phyloP scores from a whole-genome alignment of 2,888 invertebrate species.

The Xestobium rufovillosum region DNA sequence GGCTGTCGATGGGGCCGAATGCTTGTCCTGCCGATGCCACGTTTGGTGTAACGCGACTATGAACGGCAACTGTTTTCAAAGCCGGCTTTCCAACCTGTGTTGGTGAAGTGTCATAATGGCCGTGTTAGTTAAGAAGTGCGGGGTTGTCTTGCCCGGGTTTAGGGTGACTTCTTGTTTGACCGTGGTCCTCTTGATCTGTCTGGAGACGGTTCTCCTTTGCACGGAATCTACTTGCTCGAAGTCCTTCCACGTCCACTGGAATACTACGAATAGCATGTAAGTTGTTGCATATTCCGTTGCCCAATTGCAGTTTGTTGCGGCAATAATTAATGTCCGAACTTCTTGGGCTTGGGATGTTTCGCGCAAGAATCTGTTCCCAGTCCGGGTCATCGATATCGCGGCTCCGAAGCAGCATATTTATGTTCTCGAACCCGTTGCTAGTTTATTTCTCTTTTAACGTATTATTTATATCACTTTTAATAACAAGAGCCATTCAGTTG shows the following conservation, averaged over 20 bases:
- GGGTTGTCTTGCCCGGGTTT: slow-evolving; percentile 30
- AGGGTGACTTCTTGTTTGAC: slow-evolving; percentile 47
- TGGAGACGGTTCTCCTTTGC: slow-evolving; percentile 51
- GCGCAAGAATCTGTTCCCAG: not conserved
- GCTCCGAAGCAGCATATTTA: not conserved
- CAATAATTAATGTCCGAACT: too few species aligned
- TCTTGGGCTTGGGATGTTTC: too few species aligned
- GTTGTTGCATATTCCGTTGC: too few species aligned
- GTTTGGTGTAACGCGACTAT: too few species aligned
- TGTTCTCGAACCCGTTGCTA: not conserved
- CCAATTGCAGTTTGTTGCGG: too few species aligned
- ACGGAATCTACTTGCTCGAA: slow-evolving; percentile 67
- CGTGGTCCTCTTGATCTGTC: slow-evolving; percentile 48
- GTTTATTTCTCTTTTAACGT: not conserved
- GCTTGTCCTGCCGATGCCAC: too few species aligned
- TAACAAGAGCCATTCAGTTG: too few species aligned
- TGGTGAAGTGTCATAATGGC: slow-evolving; percentile 22
- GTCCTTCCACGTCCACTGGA: slow-evolving; percentile 84
- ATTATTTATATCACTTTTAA: slow-evolving; percentile 2
- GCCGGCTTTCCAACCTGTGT: slow-evolving; percentile 8
- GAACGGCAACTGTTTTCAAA: too few species aligned
- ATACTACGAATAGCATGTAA: slow-evolving; percentile 81
- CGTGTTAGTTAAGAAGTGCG: slow-evolving; percentile 32
- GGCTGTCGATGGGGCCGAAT: slow-evolving; percentile 9
- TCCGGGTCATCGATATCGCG: slow-evolving; percentile 1